Percentiles rank a stretch among this genome's conserved stretches.
Conservation (phyloP, 2,888 invertebrate species). For the Ormyrus labotus region DNA sequence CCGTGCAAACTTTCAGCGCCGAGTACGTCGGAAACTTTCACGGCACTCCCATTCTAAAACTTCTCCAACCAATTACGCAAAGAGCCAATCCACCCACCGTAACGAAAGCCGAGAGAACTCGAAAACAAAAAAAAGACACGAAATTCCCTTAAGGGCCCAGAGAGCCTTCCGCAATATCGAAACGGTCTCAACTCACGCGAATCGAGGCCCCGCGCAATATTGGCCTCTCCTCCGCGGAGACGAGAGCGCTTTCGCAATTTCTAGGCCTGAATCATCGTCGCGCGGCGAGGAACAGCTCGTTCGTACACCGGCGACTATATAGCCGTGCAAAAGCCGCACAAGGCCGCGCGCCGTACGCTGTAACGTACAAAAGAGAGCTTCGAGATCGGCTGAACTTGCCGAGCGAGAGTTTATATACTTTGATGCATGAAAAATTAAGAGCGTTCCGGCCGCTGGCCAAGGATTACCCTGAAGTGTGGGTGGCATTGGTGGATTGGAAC, state of each 20-base stretch:
- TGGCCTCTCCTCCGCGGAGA: background rate
- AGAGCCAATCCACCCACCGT: no score
- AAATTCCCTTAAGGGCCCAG: no score
- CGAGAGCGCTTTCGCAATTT: conserved; percentile 18
- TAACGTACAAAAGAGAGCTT: background rate
- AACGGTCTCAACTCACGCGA: conserved; percentile 19
- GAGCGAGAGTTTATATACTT: conserved; percentile 18
- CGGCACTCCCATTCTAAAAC: no score
- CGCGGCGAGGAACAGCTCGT: background rate
- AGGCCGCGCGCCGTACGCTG: conserved; percentile 4
- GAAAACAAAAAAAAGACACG: no score
- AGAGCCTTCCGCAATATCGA: no score
- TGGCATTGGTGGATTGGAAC: no score
- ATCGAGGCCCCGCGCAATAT: conserved; percentile 2
- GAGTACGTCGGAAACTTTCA: no score
- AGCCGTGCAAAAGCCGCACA: conserved; percentile 4
- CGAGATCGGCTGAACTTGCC: conserved; percentile 32
- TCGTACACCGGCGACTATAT: background rate
- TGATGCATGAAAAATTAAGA: conserved; percentile 26
- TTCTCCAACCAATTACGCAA: no score
- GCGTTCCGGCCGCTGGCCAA: background rate
- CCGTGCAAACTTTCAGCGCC: no score
- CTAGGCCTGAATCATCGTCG: conserved; percentile 18
- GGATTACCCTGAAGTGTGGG: background rate
- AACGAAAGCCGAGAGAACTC: no score